A percentile compares a stretch with the other conserved stretches of the same genome.
phyloP scores from a whole-genome alignment of 2,113 vertebrate species.

The Phyllostomus discolor region DNA sequence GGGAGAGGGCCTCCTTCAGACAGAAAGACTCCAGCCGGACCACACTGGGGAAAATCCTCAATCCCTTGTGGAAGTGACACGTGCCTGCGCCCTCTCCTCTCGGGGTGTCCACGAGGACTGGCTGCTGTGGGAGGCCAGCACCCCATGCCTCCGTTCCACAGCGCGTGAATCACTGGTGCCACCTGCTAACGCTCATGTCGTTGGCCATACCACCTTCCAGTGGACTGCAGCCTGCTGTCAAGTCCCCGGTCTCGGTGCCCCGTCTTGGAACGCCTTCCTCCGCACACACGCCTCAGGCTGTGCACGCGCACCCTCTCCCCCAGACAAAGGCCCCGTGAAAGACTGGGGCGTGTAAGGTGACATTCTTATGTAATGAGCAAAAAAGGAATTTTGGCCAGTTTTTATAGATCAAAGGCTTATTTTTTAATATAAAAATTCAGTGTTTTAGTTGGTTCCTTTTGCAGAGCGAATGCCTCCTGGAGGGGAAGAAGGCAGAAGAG shows the following conservation, averaged over 20 bases:
- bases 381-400: constrained; percentile 78
- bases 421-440: constrained; percentile 61
- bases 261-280: neutral
- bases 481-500: neutral
- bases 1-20: constrained; percentile 82
- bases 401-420: constrained; percentile 68
- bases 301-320: neutral
- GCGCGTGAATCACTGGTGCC: constrained; percentile 39
- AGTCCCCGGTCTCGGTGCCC: neutral
- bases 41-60: constrained; percentile 80
- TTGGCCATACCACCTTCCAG: neutral
- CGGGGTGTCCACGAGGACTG: constrained; percentile 21
- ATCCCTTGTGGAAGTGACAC: constrained; percentile 86
- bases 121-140: constrained; percentile 30
- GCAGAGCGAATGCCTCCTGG: constrained; percentile 50
- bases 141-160: constrained; percentile 41
- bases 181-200: neutral
- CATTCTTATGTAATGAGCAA: constrained; percentile 37
- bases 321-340: neutral
- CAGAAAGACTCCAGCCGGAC: constrained; percentile 78
- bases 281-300: neutral
- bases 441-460: constrained; percentile 65
- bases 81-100: neutral
- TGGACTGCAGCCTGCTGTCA: neutral
- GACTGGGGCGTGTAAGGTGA: constrained; percentile 18